Conservation (phyloP, 2,888 invertebrate genomes). For the Synanthedon formicaeformis region DNA sequence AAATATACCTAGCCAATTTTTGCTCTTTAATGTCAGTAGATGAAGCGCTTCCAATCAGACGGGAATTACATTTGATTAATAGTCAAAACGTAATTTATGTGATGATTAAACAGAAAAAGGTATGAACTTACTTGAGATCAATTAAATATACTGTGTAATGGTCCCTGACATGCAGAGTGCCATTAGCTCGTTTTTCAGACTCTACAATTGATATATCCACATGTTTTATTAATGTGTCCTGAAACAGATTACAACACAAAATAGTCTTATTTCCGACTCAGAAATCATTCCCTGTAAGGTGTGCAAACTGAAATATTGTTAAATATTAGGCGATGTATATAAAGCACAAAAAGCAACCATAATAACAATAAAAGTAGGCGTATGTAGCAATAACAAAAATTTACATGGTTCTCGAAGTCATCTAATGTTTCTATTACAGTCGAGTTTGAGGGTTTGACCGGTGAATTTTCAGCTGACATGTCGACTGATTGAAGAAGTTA, state of each 20-base stretch:
- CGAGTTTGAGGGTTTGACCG: conserved; percentile 38
- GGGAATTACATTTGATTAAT: too few relatives aligned
- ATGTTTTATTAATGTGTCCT: conserved; percentile 77
- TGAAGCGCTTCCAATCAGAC: too few relatives aligned
- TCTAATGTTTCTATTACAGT: conserved; percentile 42
- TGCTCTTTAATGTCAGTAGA: too few relatives aligned
- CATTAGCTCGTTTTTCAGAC: conserved; percentile 81
- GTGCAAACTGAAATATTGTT: neutral
- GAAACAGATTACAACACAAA: conserved; percentile 25
- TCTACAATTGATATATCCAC: conserved; percentile 82
- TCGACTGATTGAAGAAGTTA: neutral
- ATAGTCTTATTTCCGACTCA: neutral
- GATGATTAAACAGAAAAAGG: too few relatives aligned
- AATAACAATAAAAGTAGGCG: conserved; percentile 37
- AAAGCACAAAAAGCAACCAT: neutral
- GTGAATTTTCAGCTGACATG: conserved; percentile 45
- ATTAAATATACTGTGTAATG: conserved; percentile 84
- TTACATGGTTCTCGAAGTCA: conserved; percentile 52
- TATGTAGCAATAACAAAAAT: conserved; percentile 15
- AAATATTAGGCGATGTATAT: neutral
- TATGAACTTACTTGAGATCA: conserved; percentile 76
- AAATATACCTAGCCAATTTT: too few relatives aligned
- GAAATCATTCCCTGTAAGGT: too few relatives aligned
- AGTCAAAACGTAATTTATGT: too few relatives aligned
- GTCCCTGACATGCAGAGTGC: conserved; percentile 79